phyloP scores from a whole-genome alignment of 2,797 vertebrate genomes.

The Pipistrellus pipistrellus region DNA sequence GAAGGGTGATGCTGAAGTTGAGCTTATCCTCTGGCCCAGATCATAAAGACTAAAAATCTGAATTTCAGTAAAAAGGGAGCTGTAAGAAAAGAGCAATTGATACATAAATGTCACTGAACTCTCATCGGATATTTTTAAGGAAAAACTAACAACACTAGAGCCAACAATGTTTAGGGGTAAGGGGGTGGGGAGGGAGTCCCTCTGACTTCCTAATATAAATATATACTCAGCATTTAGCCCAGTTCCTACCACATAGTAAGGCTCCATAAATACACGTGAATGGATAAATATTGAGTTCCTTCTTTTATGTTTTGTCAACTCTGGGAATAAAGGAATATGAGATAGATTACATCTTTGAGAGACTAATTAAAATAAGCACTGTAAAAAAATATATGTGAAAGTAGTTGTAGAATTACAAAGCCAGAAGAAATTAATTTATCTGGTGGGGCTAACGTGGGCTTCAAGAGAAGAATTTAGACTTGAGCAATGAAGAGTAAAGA shows the following conservation, averaged over 20 bases:
- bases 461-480: not conserved
- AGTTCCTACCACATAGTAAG: not conserved
- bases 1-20: not conserved
- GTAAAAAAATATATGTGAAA: not conserved
- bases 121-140: not conserved
- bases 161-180: not conserved
- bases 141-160: not conserved
- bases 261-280: not conserved
- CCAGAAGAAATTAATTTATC: not conserved
- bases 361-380: not conserved
- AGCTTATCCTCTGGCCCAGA: not conserved
- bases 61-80: not conserved
- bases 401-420: not conserved
- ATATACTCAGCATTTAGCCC: not conserved
- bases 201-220: not conserved
- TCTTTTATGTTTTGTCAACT: slow-evolving; percentile 1
- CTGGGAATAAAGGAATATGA: not conserved
- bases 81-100: not conserved
- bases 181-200: too few relatives aligned
- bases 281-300: not conserved
- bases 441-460: not conserved
- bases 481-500: not conserved
- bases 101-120: not conserved
- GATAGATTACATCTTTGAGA: not conserved
- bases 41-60: not conserved